These are phyloP conservation scores for Dynastes tityus DNA, from an alignment of 2,888 invertebrate genomes.

Conservation along the genomic window DNA sequence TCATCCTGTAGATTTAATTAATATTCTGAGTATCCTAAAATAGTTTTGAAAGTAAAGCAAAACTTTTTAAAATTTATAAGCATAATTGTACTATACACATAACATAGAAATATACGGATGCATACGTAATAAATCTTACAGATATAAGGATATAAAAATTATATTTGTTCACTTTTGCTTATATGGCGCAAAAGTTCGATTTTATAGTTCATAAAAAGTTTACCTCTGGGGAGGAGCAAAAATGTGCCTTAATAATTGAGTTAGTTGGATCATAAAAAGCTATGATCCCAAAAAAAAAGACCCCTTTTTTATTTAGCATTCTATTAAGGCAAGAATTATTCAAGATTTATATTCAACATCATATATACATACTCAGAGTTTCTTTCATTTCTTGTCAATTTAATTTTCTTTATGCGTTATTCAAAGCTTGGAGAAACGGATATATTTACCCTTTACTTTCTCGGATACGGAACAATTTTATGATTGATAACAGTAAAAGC, in stretches of 20 bases:
- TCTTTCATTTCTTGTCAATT: conserved; percentile 34
- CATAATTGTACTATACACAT: too few species aligned
- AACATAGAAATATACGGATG: too few species aligned
- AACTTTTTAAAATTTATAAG: too few species aligned
- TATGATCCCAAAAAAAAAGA: conserved; percentile 31
- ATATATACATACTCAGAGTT: conserved; percentile 7
- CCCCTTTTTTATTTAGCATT: conserved; percentile 36
- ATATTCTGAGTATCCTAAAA: too few species aligned
- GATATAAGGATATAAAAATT: conserved; percentile 28
- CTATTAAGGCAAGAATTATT: conserved; percentile 37
- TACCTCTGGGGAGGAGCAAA: conserved; percentile 23
- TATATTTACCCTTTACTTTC: conserved; percentile 8
- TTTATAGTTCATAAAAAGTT: conserved; percentile 48
- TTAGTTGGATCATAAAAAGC: conserved; percentile 46
- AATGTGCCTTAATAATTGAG: conserved; percentile 49
- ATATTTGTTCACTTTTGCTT: conserved; percentile 46
- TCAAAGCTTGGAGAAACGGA: background rate
- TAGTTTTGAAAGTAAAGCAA: too few species aligned
- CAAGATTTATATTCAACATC: conserved; percentile 33
- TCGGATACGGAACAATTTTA: conserved; percentile 25
- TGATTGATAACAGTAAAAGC: conserved; percentile 41
- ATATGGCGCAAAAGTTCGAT: conserved; percentile 35
- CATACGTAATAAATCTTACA: too few species aligned
- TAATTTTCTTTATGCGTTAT: conserved; percentile 41
- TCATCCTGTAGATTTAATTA: too few species aligned